Evolutionary conservation across 2,113 vertebrate genomes (phyloP).

Genomic region (Propithecus coquereli): DNA sequence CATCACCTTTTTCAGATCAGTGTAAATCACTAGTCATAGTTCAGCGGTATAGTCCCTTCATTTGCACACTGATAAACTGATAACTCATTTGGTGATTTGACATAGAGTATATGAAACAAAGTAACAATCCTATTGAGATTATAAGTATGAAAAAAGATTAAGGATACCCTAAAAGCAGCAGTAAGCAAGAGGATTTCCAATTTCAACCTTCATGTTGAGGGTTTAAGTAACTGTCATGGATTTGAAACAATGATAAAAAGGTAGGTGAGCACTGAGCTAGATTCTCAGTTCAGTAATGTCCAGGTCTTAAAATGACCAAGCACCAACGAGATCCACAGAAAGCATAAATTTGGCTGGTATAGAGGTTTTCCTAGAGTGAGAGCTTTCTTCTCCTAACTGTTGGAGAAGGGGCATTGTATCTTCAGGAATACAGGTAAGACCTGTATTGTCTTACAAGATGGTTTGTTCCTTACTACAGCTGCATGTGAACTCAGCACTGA

Average conservation of each 20-base stretch:
- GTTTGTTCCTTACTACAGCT: not conserved
- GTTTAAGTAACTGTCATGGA: not conserved
- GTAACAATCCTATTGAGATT: not conserved
- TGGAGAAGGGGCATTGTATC: not conserved
- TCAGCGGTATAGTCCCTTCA: not conserved
- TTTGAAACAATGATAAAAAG: conserved; percentile 26
- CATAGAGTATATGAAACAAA: not conserved
- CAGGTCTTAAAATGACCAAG: not conserved
- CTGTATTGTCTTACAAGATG: not conserved
- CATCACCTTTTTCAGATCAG: not conserved
- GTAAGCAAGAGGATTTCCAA: not conserved
- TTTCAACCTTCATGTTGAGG: not conserved
- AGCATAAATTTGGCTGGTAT: not conserved
- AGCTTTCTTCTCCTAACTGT: not conserved
- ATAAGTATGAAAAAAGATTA: not conserved
- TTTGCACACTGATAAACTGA: not conserved
- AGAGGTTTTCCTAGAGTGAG: not conserved
- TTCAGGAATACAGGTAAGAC: not conserved
- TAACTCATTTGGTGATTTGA: not conserved
- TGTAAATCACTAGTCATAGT: not conserved
- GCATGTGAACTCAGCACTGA: not conserved
- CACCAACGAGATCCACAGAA: not conserved
- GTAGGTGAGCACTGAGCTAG: not conserved
- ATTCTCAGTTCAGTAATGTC: not conserved
- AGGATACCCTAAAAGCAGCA: not conserved